Conservation (phyloP, 2,797 vertebrate genomes). For the Cichlasoma orientale region DNA sequence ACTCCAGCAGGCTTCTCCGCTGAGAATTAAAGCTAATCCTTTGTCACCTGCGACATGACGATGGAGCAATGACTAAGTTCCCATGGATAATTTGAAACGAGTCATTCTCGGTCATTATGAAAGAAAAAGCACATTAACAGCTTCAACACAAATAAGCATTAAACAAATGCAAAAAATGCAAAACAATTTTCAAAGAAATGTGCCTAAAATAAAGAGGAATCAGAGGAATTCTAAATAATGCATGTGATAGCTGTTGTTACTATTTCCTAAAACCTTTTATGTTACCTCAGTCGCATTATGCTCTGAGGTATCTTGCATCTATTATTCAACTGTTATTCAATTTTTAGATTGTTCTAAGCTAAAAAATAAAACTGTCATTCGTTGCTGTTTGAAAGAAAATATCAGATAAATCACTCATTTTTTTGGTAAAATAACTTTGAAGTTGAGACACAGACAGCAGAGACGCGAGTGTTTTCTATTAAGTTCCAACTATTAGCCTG, state of each 20-base stretch:
- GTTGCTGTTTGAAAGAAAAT: neutral
- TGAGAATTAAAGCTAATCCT: conserved; percentile 54
- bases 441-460: neutral
- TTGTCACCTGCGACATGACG: conserved; percentile 70
- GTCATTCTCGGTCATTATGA: conserved; percentile 66
- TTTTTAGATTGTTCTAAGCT: neutral
- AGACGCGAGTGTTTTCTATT: neutral
- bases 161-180: neutral
- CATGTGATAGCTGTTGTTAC: too few relatives aligned
- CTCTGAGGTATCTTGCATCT: neutral
- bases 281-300: neutral
- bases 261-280: neutral
- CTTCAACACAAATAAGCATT: neutral
- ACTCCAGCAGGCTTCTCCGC: conserved; percentile 72
- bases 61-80: conserved; percentile 56
- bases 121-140: neutral
- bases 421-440: neutral
- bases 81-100: conserved; percentile 42
- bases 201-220: neutral
- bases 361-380: neutral
- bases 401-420: neutral
- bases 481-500: conserved; percentile 16
- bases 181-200: neutral
- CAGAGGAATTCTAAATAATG: neutral
- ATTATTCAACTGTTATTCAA: neutral